Conservation (phyloP, 1,140 invertebrate species). For the Drosophila simulans region DNA sequence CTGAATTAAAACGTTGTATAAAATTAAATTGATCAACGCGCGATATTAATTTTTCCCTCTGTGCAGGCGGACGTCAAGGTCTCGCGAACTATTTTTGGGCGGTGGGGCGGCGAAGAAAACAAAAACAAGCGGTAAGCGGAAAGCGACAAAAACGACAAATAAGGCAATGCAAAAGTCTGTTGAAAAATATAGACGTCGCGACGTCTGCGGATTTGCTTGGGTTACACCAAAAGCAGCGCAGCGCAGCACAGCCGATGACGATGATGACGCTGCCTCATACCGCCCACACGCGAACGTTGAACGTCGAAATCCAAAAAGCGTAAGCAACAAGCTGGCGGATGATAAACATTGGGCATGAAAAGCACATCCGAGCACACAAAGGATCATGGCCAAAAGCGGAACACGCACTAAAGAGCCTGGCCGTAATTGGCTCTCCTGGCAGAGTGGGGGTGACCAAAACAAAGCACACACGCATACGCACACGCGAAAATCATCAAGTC, state of each 20-base stretch:
- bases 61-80: constrained; percentile 51
- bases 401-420: constrained; percentile 63
- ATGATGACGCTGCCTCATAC: constrained; percentile 47
- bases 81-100: constrained; percentile 73
- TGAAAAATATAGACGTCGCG: constrained; percentile 71
- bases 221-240: constrained; percentile 65
- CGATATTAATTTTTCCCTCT: constrained; percentile 5
- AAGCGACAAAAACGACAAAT: constrained; percentile 73
- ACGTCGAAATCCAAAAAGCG: constrained; percentile 6
- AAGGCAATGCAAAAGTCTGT: constrained; percentile 81
- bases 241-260: constrained; percentile 26
- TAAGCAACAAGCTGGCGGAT: constrained; percentile 30
- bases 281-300: constrained; percentile 59
- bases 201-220: constrained; percentile 79
- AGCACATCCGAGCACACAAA: constrained; percentile 44
- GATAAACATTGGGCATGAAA: constrained; percentile 35
- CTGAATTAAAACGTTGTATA: neutral
- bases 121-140: constrained; percentile 32
- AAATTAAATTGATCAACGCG: neutral
- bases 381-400: constrained; percentile 61
- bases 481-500: constrained; percentile 18
- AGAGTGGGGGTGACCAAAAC: constrained; percentile 55
- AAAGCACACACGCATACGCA: constrained; percentile 48
- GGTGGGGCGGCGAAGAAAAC: constrained; percentile 41
- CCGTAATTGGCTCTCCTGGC: constrained; percentile 20